Evolutionary conservation across 2,797 vertebrate species (phyloP).

Genomic region (Pelochelys cantorii): DNA sequence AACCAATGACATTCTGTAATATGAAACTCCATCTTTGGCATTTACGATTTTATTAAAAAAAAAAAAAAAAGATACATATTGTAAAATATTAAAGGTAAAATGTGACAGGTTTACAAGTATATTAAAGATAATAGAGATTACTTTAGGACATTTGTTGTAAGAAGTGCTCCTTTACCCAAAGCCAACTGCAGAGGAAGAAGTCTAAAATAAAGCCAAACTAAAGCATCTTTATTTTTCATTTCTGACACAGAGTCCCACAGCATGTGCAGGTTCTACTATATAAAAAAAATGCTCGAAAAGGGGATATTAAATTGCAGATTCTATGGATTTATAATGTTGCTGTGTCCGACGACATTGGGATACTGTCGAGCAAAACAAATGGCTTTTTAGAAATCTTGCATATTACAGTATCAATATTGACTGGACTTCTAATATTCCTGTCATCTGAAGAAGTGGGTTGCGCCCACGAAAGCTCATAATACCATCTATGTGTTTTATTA

Average conservation of each 20-base stretch:
- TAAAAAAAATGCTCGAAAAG: background rate
- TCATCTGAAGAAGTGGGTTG: no score
- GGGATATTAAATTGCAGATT: background rate
- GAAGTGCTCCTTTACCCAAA: background rate
- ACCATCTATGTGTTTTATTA: no score
- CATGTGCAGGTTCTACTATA: background rate
- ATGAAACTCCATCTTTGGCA: background rate
- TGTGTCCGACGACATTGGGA: background rate
- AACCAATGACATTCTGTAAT: background rate
- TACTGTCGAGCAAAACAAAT: background rate
- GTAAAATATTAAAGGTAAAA: background rate
- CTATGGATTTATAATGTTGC: background rate
- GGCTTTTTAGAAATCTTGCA: background rate
- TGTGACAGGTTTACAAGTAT: background rate
- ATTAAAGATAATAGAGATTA: background rate
- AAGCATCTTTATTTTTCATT: background rate
- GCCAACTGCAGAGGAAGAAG: background rate
- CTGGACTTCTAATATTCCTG: background rate
- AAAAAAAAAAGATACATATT: background rate
- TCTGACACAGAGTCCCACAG: background rate
- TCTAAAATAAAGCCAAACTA: background rate
- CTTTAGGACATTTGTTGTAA: background rate
- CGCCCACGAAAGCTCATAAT: no score
- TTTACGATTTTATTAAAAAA: background rate
- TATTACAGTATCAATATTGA: background rate